A percentile compares a stretch with the other conserved stretches of the same genome.
phyloP scores from a whole-genome alignment of 2,113 vertebrate species.

The Gallinago undulata region DNA sequence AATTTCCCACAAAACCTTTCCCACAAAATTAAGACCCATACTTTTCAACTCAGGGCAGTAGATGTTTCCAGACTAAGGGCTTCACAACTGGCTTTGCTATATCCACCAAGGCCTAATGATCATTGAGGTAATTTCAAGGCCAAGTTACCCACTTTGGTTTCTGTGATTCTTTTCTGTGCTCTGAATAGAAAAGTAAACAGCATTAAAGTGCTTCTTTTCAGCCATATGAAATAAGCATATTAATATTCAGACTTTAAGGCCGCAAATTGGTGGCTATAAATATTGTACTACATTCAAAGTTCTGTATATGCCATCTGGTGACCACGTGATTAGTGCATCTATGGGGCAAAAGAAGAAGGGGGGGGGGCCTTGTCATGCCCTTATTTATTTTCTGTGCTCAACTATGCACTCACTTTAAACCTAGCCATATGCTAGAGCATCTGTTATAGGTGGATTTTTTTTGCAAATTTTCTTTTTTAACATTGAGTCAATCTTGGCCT shows the following conservation, averaged over 20 bases:
- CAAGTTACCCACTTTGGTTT: not conserved
- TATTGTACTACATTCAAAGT: slow-evolving; percentile 2
- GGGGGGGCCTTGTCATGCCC: slow-evolving; percentile 40
- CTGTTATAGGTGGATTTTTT: slow-evolving; percentile 45
- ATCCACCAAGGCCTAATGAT: not conserved
- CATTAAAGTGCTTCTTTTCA: not conserved
- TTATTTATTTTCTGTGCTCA: slow-evolving; percentile 61
- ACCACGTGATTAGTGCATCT: slow-evolving; percentile 52
- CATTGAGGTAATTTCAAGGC: not conserved
- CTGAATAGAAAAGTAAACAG: not conserved
- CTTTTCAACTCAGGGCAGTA: not conserved
- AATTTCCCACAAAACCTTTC: not conserved
- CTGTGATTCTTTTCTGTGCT: not conserved
- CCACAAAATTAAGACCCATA: not conserved
- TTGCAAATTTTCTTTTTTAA: slow-evolving; percentile 21
- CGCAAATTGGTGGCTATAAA: slow-evolving; percentile 1
- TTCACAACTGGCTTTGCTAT: accelerated
- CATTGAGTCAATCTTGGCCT: slow-evolving; percentile 44
- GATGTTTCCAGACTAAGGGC: not conserved
- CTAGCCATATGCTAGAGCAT: slow-evolving; percentile 65
- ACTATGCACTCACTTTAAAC: slow-evolving; percentile 58
- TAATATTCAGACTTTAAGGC: slow-evolving; percentile 16
- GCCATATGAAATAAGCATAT: not conserved
- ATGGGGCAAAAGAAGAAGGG: slow-evolving; percentile 18
- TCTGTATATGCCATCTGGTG: slow-evolving; percentile 40